Evolutionary conservation across 1,140 invertebrate species (phyloP).

Genomic region (Nomia melanderi): DNA sequence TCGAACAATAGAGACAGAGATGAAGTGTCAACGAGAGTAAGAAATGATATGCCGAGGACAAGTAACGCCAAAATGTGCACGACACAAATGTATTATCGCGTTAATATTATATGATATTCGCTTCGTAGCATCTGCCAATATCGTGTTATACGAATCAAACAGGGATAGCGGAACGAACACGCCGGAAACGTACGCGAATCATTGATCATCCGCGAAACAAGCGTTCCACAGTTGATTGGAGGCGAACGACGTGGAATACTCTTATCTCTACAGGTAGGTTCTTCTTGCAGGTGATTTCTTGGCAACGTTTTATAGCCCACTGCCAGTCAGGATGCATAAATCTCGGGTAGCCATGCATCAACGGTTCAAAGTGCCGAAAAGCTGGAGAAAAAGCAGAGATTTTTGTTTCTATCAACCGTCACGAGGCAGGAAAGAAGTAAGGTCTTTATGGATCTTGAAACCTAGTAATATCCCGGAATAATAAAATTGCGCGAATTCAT

Average conservation of each 20-base stretch:
- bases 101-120: slow-evolving; percentile 3
- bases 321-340: slow-evolving; percentile 6
- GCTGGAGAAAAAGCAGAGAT: neutral
- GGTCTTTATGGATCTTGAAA: neutral
- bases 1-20: neutral
- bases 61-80: neutral
- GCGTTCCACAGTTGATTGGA: neutral
- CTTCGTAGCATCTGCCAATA: neutral
- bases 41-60: neutral
- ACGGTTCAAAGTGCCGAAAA: neutral
- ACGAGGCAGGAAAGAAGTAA: neutral
- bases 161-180: neutral
- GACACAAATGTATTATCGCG: neutral
- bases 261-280: neutral
- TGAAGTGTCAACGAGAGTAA: neutral
- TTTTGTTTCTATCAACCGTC: neutral
- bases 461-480: neutral
- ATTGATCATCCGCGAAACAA: neutral
- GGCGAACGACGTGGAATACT: neutral
- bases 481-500: neutral
- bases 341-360: slow-evolving; percentile 8
- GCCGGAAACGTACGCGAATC: neutral
- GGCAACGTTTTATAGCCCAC: neutral
- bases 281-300: neutral
- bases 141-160: neutral